Conservation (phyloP, 2,113 vertebrate species). For the Vombatus ursinus region DNA sequence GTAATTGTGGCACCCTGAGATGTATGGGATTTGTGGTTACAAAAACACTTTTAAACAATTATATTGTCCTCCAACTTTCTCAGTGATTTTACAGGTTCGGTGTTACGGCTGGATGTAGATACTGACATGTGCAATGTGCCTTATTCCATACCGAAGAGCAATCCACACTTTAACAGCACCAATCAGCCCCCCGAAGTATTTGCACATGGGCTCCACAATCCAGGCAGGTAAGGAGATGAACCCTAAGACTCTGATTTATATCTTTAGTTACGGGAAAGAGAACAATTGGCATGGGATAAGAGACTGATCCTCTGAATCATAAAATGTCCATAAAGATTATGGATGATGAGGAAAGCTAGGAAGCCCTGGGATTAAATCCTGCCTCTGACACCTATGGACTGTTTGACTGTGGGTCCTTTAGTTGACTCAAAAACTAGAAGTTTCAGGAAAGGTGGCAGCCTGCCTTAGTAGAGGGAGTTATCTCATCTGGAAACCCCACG, state of each 20-base stretch:
- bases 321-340: neutral
- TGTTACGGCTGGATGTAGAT: slow-evolving; percentile 96
- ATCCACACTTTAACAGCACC: slow-evolving; percentile 99
- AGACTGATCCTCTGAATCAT: neutral
- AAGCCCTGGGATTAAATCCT: neutral
- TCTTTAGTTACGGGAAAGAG: fast-evolving
- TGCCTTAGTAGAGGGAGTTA: too few species aligned
- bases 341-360: neutral
- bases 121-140: slow-evolving; percentile 90
- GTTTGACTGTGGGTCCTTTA: neutral
- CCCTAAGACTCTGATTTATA: neutral
- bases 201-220: slow-evolving; percentile 97
- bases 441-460: neutral
- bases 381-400: neutral
- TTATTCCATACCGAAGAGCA: slow-evolving; percentile 94
- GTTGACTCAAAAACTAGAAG: neutral
- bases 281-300: neutral
- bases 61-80: slow-evolving; percentile 69
- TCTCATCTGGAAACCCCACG: too few species aligned
- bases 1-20: neutral
- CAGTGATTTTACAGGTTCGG: slow-evolving; percentile 98
- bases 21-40: neutral
- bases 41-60: slow-evolving; percentile 42
- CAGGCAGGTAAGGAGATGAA: slow-evolving; percentile 92
- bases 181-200: slow-evolving; percentile 99